Base-by-base conservation (phyloP, 1,140 invertebrate genomes). In the Druon quercuslanigerum region DNA sequence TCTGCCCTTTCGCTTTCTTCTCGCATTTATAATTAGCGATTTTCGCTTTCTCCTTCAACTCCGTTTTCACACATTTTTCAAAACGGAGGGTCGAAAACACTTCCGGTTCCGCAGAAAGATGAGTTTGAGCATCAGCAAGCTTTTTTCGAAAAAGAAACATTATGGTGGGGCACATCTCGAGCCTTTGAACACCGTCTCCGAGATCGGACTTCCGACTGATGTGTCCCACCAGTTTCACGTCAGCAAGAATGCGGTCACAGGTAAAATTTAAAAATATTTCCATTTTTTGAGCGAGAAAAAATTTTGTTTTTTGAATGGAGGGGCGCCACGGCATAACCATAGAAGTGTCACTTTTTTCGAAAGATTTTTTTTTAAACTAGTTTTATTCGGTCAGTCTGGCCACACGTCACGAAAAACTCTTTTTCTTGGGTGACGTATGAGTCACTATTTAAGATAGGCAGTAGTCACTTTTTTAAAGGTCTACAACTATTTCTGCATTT, bases 221-320 rank as follows among this genome's bases (percentile, higher is more conserved):
- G 96, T 96, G 12, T 94, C 94, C 33, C 95, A 96, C 84, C 92
- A 96, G 82, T 94, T 97, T 85, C 96, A 97, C 90, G 96, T 97
- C 17, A 94, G 93, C 74, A 95, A 94, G 82, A 96, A 97, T 87
- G 92, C 93, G 5, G 91, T 94, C 81, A 96, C 96, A 1, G 96
- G 60, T 66, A 46, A 46, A 7, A 11, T 46, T 46, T 40, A 66
- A 16, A 33, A 66, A 20, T 4, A 57, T 57, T 57, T 13, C 1
- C 12, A 57, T 57, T 57, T 33, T 33, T 33, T 3, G 25, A 33
- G 25, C 5, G 5, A 33, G 25, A 33, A 33, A 33, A 4, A 33
- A 33, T 33, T 33, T 33, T 33, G 2, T 33, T 33, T 0, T 33
- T 33, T 33, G 2, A 33, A 33, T 33, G 25, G 25, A 33, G 25